Conservation (phyloP, 2,888 invertebrate species). For the Tupiocoris notatus region DNA sequence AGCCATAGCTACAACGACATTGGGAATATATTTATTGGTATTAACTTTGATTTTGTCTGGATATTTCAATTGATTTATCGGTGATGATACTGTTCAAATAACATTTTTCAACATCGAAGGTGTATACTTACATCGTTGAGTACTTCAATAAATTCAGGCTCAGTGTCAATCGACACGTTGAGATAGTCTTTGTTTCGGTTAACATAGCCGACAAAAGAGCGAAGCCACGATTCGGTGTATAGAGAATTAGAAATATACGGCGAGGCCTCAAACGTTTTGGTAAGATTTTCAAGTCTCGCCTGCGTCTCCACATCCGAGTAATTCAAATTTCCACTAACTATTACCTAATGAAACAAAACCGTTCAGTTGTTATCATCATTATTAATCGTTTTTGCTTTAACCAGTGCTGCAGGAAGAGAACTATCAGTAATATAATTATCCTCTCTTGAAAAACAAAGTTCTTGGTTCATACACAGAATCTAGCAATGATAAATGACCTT, state of each 20-base stretch:
- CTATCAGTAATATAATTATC: too few species aligned
- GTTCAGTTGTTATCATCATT: too few species aligned
- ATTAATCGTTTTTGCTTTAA: too few species aligned
- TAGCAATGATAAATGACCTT: too few species aligned
- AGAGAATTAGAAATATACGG: constrained; percentile 70
- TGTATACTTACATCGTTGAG: constrained; percentile 65
- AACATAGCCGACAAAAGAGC: constrained; percentile 76
- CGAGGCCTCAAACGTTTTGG: constrained; percentile 74
- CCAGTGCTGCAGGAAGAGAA: too few species aligned
- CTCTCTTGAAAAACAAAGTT: too few species aligned
- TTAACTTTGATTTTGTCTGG: constrained; percentile 72
- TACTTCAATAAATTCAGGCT: constrained; percentile 69
- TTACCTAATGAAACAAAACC: constrained; percentile 63
- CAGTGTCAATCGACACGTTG: constrained; percentile 72
- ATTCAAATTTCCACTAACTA: constrained; percentile 74
- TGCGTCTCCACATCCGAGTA: constrained; percentile 78
- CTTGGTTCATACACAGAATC: too few species aligned
- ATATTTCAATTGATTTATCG: too few species aligned
- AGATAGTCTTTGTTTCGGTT: constrained; percentile 72
- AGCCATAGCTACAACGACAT: constrained; percentile 69
- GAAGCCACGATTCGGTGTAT: constrained; percentile 86
- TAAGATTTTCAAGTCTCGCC: constrained; percentile 73
- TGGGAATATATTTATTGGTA: constrained; percentile 72
- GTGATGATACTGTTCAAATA: too few species aligned
- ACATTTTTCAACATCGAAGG: neutral